Evolutionary conservation across 2,888 invertebrate genomes (phyloP).

Genomic region (Panzeria rudis): DNA sequence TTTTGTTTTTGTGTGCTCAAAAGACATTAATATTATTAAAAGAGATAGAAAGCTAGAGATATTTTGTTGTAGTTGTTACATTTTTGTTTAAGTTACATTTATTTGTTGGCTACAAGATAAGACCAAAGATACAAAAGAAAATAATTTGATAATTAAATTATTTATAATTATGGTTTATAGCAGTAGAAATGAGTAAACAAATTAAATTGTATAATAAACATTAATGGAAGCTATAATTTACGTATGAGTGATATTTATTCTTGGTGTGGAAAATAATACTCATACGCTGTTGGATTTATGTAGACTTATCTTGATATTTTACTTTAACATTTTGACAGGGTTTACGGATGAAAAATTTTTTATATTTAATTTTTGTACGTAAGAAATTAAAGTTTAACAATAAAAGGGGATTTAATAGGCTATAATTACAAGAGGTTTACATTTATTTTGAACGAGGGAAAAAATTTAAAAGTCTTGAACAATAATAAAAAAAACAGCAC

Average conservation of each 20-base stretch:
- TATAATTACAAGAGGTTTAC: no score
- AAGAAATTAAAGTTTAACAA: no score
- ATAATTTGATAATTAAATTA: slow-evolving; percentile 40
- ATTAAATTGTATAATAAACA: background rate
- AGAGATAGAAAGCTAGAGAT: background rate
- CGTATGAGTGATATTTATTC: slow-evolving; percentile 42
- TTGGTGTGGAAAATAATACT: background rate
- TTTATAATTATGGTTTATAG: slow-evolving; percentile 22
- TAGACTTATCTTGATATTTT: background rate
- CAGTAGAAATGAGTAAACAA: slow-evolving; percentile 16
- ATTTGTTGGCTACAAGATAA: background rate
- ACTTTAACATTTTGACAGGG: no score
- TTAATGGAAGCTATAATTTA: background rate
- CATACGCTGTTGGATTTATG: background rate
- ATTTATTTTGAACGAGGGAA: no score
- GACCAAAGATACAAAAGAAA: background rate
- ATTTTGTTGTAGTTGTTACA: background rate
- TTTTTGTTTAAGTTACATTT: slow-evolving; percentile 7
- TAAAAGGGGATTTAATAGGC: no score
- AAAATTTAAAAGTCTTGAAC: no score
- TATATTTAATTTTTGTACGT: no score
- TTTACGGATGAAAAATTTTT: no score
- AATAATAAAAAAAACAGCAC: no score
- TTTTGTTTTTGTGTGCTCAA: slow-evolving; percentile 9
- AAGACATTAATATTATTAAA: slow-evolving; percentile 50